phyloP scores from a whole-genome alignment of 2,797 vertebrate species.

The Enteromius afrohamiltoni region DNA sequence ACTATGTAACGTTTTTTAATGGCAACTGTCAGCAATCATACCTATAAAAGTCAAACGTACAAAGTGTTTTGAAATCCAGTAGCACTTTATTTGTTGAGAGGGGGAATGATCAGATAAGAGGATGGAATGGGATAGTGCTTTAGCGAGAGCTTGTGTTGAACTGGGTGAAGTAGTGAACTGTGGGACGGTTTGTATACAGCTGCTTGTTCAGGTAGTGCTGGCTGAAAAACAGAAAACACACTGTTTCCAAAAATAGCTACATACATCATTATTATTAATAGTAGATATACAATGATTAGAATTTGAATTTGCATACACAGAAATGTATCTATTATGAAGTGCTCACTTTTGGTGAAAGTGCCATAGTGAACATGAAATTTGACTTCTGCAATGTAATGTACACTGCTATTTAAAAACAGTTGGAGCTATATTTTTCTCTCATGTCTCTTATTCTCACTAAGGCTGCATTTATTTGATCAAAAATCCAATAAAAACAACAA shows the following conservation, averaged over 20 bases:
- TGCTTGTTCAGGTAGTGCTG: conserved; percentile 76
- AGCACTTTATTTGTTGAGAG: conserved; percentile 18
- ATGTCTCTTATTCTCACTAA: background rate
- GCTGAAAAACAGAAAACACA: conserved; percentile 67
- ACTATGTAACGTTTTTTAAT: conserved; percentile 7
- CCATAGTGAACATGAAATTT: background rate
- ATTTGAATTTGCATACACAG: background rate
- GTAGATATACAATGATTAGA: background rate
- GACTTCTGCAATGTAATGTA: background rate
- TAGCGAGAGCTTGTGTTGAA: conserved; percentile 79
- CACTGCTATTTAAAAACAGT: background rate
- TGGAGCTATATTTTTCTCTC: background rate
- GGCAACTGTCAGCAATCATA: background rate
- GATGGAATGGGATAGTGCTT: conserved; percentile 34
- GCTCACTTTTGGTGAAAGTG: background rate
- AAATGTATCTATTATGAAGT: background rate
- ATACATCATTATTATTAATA: background rate
- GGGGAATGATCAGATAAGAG: background rate
- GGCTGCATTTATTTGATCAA: background rate
- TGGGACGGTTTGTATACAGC: conserved; percentile 78
- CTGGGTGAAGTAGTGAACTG: conserved; percentile 74
- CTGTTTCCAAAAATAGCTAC: conserved; percentile 17
- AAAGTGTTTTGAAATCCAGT: background rate
- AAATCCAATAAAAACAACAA: background rate
- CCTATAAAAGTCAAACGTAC: background rate